Percentiles rank a stretch among this genome's conserved stretches.
Conservation (phyloP, 2,113 vertebrate genomes). For the Eurypyga helias region DNA sequence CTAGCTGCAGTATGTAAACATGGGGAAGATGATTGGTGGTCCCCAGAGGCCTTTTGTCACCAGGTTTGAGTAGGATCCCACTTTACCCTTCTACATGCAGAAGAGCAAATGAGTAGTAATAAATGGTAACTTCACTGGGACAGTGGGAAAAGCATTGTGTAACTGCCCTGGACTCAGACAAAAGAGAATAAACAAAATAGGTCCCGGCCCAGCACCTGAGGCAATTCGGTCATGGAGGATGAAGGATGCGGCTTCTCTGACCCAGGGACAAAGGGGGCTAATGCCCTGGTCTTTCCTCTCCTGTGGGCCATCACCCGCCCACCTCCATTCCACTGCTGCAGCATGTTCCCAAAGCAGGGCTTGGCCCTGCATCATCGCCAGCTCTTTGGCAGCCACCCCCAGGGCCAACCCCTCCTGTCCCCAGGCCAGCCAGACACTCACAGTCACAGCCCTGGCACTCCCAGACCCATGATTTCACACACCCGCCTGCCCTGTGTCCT, state of each 20-base stretch:
- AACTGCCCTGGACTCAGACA: neutral
- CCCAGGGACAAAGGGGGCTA: neutral
- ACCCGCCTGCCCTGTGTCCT: neutral
- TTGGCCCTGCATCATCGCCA: neutral
- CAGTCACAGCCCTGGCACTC: no score
- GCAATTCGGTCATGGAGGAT: neutral
- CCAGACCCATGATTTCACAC: neutral
- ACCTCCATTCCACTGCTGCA: neutral
- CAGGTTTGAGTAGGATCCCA: neutral
- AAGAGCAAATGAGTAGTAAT: neutral
- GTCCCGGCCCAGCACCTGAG: neutral
- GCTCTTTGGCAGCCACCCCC: neutral
- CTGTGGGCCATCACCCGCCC: no score
- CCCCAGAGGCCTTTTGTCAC: neutral
- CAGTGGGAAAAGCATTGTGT: neutral
- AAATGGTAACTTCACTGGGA: neutral
- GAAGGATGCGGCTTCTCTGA: neutral
- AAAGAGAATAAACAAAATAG: neutral
- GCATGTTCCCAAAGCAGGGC: neutral
- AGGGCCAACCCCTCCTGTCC: neutral
- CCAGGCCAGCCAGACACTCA: accelerated
- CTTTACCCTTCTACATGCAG: neutral
- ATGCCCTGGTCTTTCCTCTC: neutral
- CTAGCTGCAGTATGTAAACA: accelerated
- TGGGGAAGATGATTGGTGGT: neutral